phyloP scores from a whole-genome alignment of 2,888 invertebrate species.

The Congeria kusceri region DNA sequence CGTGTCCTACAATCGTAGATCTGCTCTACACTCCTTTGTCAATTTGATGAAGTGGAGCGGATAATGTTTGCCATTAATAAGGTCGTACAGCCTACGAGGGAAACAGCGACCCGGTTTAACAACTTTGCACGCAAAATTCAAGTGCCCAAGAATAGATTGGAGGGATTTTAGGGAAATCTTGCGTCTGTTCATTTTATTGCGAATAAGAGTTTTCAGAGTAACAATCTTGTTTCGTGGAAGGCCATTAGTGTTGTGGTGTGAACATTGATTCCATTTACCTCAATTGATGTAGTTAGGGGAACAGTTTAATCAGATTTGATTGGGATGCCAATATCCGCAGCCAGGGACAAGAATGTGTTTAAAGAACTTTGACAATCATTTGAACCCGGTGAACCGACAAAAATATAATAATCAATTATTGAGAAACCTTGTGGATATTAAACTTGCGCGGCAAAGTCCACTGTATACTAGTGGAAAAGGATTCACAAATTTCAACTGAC shows the following conservation, averaged over 20 bases:
- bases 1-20: constrained; percentile 5
- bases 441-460: constrained; percentile 45
- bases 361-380: constrained; percentile 3
- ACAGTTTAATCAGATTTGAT: constrained; percentile 30
- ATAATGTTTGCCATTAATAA: no score
- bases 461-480: constrained; percentile 30
- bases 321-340: constrained; percentile 17
- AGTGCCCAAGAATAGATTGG: constrained; percentile 29
- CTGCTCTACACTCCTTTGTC: no score
- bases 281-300: constrained; percentile 5
- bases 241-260: constrained; percentile 12
- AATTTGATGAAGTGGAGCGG: no score
- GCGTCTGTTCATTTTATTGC: background rate
- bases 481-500: constrained; percentile 47
- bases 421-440: constrained; percentile 7
- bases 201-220: background rate
- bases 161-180: constrained; percentile 18
- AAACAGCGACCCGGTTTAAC: constrained; percentile 16
- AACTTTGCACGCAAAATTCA: constrained; percentile 44
- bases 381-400: background rate
- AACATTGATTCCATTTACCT: constrained; percentile 29
- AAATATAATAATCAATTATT: constrained; percentile 40
- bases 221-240: constrained; percentile 29
- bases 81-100: no score
- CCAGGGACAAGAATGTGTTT: background rate